Conservation (phyloP, 2,113 vertebrate genomes). For the Steatornis caripensis region DNA sequence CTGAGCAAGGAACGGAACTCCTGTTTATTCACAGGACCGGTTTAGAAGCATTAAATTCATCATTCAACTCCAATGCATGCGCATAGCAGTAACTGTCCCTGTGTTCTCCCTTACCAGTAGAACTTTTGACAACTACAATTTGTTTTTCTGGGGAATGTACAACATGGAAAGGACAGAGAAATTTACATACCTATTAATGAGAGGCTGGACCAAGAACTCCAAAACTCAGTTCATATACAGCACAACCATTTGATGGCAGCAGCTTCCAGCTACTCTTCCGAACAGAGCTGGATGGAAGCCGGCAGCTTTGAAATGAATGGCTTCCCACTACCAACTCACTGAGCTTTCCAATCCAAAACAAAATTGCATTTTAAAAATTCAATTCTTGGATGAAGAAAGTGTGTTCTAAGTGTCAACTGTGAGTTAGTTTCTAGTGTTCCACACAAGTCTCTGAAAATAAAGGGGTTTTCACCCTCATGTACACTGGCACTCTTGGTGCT, state of each 20-base stretch:
- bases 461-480: conserved; percentile 46
- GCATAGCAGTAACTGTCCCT: background rate
- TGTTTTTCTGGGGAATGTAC: background rate
- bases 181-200: background rate
- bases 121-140: background rate
- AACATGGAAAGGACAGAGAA: background rate
- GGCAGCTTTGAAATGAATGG: conserved; percentile 33
- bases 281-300: conserved; percentile 16
- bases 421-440: background rate
- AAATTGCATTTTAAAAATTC: conserved; percentile 30
- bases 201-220: conserved; percentile 27
- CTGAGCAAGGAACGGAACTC: background rate
- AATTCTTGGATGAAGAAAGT: conserved; percentile 36
- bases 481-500: conserved; percentile 50
- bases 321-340: conserved; percentile 26
- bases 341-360: conserved; percentile 30
- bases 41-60: background rate
- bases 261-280: conserved; percentile 48
- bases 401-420: conserved; percentile 5
- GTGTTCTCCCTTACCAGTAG: background rate
- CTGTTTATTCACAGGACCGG: background rate
- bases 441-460: conserved; percentile 26
- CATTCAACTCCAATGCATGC: background rate
- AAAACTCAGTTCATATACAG: conserved; percentile 26
- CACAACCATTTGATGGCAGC: conserved; percentile 65